These are phyloP conservation scores for Pluvianellus socialis DNA, from an alignment of 2,113 vertebrate species.

Conservation along the genomic window DNA sequence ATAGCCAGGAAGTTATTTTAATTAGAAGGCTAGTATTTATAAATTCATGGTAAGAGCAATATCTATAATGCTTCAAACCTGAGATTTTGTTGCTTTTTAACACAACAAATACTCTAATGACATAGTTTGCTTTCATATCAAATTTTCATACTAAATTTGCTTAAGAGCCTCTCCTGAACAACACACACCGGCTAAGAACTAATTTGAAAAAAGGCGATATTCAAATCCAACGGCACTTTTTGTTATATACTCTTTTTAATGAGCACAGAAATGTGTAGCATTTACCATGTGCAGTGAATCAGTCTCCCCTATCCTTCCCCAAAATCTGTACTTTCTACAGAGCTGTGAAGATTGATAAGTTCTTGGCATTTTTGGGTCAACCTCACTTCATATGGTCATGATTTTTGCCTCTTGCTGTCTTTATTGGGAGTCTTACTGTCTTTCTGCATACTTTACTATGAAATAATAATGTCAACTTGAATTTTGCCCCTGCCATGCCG, in stretches of 20 bases:
- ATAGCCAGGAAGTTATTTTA: neutral
- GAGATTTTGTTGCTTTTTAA: neutral
- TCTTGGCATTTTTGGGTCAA: neutral
- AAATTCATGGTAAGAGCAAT: neutral
- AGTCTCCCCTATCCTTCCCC: rapidly evolving
- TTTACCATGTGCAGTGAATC: neutral
- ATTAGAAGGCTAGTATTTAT: neutral
- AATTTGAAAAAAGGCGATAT: neutral
- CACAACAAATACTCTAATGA: neutral
- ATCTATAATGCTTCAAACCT: neutral
- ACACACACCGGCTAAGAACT: rapidly evolving
- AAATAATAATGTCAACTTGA: neutral
- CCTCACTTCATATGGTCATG: neutral
- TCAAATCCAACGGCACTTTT: neutral
- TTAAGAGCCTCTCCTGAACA: neutral
- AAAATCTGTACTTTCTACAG: neutral
- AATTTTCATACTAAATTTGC: neutral
- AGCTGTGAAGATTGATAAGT: neutral
- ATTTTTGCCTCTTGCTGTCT: neutral
- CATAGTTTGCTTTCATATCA: neutral
- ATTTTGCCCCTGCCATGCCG: neutral
- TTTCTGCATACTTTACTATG: neutral
- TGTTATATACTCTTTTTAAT: neutral
- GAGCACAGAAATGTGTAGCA: neutral
- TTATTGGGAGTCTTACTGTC: neutral